A percentile compares a stretch with the other conserved stretches of the same genome.
Conservation (phyloP, 2,113 vertebrate species). For the Chrysochloris asiatica region DNA sequence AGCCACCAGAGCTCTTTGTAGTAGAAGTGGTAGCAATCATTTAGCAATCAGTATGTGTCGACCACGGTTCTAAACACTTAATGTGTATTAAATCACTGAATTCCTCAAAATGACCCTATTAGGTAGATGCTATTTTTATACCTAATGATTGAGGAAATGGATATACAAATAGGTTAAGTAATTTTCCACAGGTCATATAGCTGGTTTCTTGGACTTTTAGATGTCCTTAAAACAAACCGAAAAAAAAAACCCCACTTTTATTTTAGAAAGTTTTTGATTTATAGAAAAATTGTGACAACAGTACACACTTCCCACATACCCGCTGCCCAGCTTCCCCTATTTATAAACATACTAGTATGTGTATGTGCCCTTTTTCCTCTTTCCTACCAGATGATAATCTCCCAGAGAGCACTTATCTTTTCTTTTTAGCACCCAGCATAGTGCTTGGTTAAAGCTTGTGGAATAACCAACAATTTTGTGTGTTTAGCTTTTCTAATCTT, state of each 20-base stretch:
- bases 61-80: background rate
- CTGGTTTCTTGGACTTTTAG: background rate
- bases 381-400: background rate
- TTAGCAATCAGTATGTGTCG: background rate
- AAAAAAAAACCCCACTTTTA: background rate
- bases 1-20: too few species aligned
- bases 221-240: background rate
- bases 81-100: background rate
- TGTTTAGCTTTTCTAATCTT: background rate
- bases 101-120: background rate
- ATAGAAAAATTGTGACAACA: background rate
- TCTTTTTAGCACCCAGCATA: background rate
- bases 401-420: background rate
- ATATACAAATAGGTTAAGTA: background rate
- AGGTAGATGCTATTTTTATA: background rate
- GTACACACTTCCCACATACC: background rate
- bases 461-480: background rate
- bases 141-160: constrained; percentile 14
- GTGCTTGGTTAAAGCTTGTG: background rate
- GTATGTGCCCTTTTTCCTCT: background rate
- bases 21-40: too few species aligned
- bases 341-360: background rate
- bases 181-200: background rate
- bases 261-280: constrained; percentile 6
- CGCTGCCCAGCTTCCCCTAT: background rate